Evolutionary conservation across 2,113 vertebrate genomes (phyloP).

Genomic region (Girardinichthys multiradiatus): DNA sequence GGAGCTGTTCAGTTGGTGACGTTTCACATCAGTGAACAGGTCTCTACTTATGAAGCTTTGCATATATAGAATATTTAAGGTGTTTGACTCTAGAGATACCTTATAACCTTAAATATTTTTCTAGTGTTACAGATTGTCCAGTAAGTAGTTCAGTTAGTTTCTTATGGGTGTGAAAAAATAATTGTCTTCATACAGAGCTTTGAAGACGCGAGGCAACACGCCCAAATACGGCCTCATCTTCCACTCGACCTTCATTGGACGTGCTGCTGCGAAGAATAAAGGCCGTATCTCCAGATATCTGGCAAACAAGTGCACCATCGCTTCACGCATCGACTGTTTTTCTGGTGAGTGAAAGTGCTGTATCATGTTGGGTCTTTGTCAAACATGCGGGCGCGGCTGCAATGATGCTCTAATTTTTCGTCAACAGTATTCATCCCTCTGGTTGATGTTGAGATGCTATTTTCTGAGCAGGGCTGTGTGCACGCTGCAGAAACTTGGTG

Average conservation of each 20-base stretch:
- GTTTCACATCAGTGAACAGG: too few species aligned
- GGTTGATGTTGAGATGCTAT: conserved; percentile 87
- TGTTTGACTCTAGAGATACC: neutral
- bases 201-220: conserved; percentile 95
- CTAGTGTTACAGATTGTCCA: neutral
- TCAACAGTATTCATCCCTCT: conserved; percentile 90
- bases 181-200: conserved; percentile 81
- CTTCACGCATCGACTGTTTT: conserved; percentile 96
- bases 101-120: neutral
- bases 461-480: conserved; percentile 85
- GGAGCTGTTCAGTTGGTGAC: neutral
- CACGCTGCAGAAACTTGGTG: neutral
- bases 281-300: conserved; percentile 97
- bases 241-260: conserved; percentile 98
- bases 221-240: conserved; percentile 98
- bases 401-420: conserved; percentile 96
- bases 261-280: conserved; percentile 95
- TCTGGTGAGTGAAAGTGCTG: conserved; percentile 80
- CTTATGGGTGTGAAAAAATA: conserved; percentile 28
- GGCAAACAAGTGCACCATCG: conserved; percentile 97
- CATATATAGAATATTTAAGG: neutral
- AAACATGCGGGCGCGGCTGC: conserved; percentile 68
- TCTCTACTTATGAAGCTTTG: neutral
- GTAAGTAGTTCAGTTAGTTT: neutral
- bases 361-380: rapidly evolving